A percentile compares a stretch with the other conserved stretches of the same genome.
These are phyloP conservation scores for Steatocranus sp. DNA, from an alignment of 2,797 vertebrate species.

Conservation along the genomic window DNA sequence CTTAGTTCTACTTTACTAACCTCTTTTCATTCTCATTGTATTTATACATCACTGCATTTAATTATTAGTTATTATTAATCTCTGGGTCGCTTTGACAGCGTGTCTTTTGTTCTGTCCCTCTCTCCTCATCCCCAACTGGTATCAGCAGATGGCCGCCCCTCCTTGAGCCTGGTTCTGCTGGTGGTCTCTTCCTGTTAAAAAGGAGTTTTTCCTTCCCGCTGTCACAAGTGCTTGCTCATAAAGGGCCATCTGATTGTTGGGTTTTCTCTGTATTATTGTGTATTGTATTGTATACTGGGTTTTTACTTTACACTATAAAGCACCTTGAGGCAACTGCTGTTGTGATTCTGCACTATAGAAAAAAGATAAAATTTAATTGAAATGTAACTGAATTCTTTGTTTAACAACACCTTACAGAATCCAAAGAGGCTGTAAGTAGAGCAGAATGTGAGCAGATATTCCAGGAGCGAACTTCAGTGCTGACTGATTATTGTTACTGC, in stretches of 20 bases:
- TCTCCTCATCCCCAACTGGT: neutral
- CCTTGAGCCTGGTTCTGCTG: neutral
- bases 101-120: neutral
- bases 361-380: neutral
- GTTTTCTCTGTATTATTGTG: neutral
- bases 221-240: neutral
- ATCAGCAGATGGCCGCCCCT: neutral
- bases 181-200: neutral
- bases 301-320: neutral
- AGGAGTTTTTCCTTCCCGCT: neutral
- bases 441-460: neutral
- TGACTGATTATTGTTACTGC: neutral
- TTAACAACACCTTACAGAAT: neutral
- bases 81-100: accelerated
- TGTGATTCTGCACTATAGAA: neutral
- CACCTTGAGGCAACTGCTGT: neutral
- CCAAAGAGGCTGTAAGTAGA: neutral
- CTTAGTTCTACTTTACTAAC: neutral
- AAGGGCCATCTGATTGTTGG: neutral
- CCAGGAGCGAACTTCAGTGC: neutral
- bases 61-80: neutral
- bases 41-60: neutral
- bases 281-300: neutral
- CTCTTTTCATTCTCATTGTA: neutral
- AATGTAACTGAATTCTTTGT: neutral